Conservation (phyloP, 2,797 vertebrate species). For the Chloroceryle inda region DNA sequence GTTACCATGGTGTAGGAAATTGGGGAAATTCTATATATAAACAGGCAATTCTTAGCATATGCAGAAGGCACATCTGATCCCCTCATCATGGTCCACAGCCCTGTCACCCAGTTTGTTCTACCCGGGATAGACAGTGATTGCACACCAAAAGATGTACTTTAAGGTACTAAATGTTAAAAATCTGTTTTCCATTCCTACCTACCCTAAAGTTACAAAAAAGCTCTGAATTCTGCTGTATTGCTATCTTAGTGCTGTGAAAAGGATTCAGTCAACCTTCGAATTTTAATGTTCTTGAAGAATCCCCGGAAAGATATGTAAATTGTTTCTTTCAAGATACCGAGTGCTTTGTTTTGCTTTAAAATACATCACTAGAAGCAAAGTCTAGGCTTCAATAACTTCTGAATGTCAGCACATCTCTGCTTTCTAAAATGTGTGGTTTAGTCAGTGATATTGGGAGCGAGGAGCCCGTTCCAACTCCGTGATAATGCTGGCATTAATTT, state of each 20-base stretch:
- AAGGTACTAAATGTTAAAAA: background rate
- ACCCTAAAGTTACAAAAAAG: background rate
- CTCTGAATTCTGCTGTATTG: background rate
- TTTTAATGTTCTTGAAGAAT: background rate
- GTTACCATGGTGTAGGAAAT: background rate
- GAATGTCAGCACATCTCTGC: slow-evolving; percentile 45
- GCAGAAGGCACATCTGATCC: background rate
- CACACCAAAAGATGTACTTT: background rate
- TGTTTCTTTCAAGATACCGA: background rate
- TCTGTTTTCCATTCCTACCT: background rate
- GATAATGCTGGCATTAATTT: slow-evolving; percentile 71
- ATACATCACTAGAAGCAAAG: background rate
- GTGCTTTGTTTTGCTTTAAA: background rate
- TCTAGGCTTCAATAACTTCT: slow-evolving; percentile 26
- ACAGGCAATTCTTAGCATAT: background rate
- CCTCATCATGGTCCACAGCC: background rate
- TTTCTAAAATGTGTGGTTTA: slow-evolving; percentile 15
- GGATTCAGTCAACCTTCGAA: background rate
- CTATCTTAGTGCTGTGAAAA: background rate
- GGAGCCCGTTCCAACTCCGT: slow-evolving; percentile 3
- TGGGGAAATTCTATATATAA: background rate
- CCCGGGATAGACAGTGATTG: background rate
- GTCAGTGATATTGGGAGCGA: background rate
- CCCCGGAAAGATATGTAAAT: background rate
- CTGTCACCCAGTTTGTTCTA: background rate